Percentiles rank a stretch among this genome's conserved stretches.
phyloP scores from a whole-genome alignment of 2,797 vertebrate species.

The Myotis findleyi region DNA sequence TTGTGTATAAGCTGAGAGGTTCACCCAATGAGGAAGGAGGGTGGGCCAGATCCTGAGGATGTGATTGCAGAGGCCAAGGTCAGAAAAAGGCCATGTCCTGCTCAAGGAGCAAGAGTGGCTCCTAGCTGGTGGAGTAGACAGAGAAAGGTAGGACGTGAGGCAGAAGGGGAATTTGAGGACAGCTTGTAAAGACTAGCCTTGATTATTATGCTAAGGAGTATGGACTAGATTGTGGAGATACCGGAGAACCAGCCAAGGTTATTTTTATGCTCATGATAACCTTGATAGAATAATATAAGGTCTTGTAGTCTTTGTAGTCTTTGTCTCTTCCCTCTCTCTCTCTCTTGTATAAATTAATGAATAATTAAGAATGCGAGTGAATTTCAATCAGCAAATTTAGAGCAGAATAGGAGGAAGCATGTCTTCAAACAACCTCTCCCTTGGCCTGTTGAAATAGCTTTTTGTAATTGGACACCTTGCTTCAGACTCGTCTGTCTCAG shows the following conservation, averaged over 20 bases:
- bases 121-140: not conserved
- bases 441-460: constrained; percentile 7
- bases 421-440: not conserved
- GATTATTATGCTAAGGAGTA: not conserved
- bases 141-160: not conserved
- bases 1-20: not conserved
- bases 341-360: constrained; percentile 15
- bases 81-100: not conserved
- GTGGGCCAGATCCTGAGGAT: not conserved
- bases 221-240: not conserved
- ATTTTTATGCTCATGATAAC: not conserved
- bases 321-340: not conserved
- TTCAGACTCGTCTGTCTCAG: not conserved
- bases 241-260: not conserved
- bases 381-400: not conserved
- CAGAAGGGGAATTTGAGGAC: not conserved
- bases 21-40: not conserved
- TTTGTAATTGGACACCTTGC: not conserved
- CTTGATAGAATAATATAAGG: not conserved
- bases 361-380: constrained; percentile 18
- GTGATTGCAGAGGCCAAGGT: not conserved
- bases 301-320: not conserved
- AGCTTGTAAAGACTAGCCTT: not conserved
- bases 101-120: not conserved
- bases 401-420: not conserved